A percentile compares a stretch with the other conserved stretches of the same genome.
These are phyloP conservation scores for Cistogaster globosa DNA, from an alignment of 2,888 invertebrate species.

Conservation along the genomic window DNA sequence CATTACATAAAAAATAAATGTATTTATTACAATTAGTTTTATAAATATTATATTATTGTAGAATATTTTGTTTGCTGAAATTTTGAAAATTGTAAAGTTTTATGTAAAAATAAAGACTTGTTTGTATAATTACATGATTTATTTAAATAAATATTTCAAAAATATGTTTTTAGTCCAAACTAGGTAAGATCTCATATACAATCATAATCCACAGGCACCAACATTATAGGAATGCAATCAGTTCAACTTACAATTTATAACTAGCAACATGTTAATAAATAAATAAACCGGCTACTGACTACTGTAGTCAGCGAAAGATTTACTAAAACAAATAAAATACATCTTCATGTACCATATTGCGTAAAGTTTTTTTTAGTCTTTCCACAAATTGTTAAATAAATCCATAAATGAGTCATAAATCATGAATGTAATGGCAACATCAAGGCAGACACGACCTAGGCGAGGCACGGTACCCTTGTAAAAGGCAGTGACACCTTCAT, in stretches of 20 bases:
- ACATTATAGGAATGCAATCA: too few relatives aligned
- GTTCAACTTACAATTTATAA: too few relatives aligned
- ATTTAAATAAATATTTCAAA: slow-evolving; percentile 48
- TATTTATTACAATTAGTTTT: slow-evolving; percentile 18
- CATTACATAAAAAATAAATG: slow-evolving; percentile 1
- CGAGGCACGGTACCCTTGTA: slow-evolving; percentile 99
- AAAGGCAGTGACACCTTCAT: slow-evolving; percentile 97
- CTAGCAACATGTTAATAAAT: too few relatives aligned
- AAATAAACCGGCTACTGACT: neutral
- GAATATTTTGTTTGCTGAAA: slow-evolving; percentile 27
- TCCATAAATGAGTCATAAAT: slow-evolving; percentile 99
- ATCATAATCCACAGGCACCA: too few relatives aligned
- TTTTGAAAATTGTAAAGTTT: neutral
- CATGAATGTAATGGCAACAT: slow-evolving; percentile 99
- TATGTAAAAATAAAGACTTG: slow-evolving; percentile 21
- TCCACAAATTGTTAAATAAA: slow-evolving; percentile 95
- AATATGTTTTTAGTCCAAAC: neutral
- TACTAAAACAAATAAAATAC: too few relatives aligned
- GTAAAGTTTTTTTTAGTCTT: slow-evolving; percentile 64
- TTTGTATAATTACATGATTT: slow-evolving; percentile 24
- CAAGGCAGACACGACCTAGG: slow-evolving; percentile 96
- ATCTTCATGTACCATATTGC: neutral
- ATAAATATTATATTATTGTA: slow-evolving; percentile 8
- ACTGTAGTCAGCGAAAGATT: too few relatives aligned
- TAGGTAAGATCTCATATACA: too few relatives aligned